Evolutionary conservation across 1,140 invertebrate genomes (phyloP).

Genomic region (Heliconius eleuchia): DNA sequence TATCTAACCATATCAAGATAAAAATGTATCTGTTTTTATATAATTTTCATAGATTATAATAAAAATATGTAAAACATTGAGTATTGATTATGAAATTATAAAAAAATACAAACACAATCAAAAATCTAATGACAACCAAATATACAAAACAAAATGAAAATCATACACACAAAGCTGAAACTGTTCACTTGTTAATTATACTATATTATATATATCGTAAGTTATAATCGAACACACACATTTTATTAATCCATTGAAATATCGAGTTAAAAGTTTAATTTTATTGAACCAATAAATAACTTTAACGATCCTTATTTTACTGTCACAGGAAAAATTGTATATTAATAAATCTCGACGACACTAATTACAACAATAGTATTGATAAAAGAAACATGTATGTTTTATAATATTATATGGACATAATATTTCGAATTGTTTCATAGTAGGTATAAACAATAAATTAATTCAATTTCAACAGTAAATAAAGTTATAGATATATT

Average conservation of each 20-base stretch:
- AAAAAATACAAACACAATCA: too few species aligned
- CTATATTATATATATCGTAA: background rate
- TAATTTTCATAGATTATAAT: too few species aligned
- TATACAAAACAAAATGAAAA: too few species aligned
- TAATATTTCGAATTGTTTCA: background rate
- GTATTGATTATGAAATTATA: too few species aligned
- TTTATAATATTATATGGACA: background rate
- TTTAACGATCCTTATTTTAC: slow-evolving; percentile 10
- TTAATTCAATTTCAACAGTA: background rate
- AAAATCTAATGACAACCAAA: too few species aligned
- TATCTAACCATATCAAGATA: too few species aligned
- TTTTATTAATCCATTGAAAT: slow-evolving; percentile 15
- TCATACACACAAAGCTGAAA: too few species aligned
- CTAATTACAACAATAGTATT: slow-evolving; percentile 8
- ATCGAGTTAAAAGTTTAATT: slow-evolving; percentile 10
- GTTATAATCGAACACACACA: background rate
- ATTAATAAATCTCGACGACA: slow-evolving; percentile 10
- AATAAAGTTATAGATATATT: background rate
- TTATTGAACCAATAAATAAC: slow-evolving; percentile 9
- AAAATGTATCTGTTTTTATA: too few species aligned
- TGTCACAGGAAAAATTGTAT: slow-evolving; percentile 11
- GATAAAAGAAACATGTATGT: background rate
- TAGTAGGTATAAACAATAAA: too few species aligned
- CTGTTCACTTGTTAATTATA: too few species aligned
- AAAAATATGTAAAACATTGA: too few species aligned